Evolutionary conservation across 2,113 vertebrate genomes (phyloP).

Genomic region (Psilopogon haemacephalus): DNA sequence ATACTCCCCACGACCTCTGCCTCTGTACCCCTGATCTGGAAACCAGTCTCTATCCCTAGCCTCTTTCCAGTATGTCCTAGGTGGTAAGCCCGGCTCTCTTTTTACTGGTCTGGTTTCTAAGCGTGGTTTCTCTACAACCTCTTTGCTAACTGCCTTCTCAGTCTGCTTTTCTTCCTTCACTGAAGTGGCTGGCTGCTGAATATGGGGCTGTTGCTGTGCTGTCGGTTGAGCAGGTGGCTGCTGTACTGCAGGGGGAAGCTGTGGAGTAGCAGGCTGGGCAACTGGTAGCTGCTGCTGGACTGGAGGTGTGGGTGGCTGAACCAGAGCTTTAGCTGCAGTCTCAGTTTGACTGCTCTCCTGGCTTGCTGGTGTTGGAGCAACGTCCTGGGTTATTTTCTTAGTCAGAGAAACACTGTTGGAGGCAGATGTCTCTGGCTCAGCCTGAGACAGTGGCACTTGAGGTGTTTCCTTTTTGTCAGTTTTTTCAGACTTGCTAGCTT

Average conservation of each 20-base stretch:
- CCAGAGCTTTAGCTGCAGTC: slow-evolving; percentile 46
- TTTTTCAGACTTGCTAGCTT: slow-evolving; percentile 76
- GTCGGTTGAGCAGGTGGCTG: neutral
- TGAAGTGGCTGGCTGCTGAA: neutral
- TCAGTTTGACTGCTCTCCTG: slow-evolving; percentile 34
- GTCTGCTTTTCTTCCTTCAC: slow-evolving; percentile 84
- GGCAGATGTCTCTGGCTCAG: slow-evolving; percentile 70
- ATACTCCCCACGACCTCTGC: slow-evolving; percentile 93
- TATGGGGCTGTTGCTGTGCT: slow-evolving; percentile 8
- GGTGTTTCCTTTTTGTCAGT: slow-evolving; percentile 81
- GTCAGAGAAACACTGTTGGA: neutral
- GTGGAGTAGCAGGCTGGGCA: slow-evolving; percentile 17
- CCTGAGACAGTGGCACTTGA: slow-evolving; percentile 59
- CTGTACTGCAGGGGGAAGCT: neutral
- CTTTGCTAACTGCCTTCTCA: slow-evolving; percentile 79
- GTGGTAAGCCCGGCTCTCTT: slow-evolving; percentile 82
- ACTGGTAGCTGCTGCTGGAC: slow-evolving; percentile 11
- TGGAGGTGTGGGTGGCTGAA: neutral
- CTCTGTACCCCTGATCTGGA: slow-evolving; percentile 86
- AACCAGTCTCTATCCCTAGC: slow-evolving; percentile 92
- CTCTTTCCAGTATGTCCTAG: slow-evolving; percentile 88
- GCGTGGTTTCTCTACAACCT: slow-evolving; percentile 79
- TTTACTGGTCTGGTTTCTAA: slow-evolving; percentile 81
- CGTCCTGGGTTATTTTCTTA: slow-evolving; percentile 66
- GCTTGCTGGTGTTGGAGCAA: slow-evolving; percentile 30